Evolutionary conservation across 2,888 invertebrate species (phyloP), one percentile per base, ranked within the genome.

Genomic region (Petrophora chlorosata): DNA sequence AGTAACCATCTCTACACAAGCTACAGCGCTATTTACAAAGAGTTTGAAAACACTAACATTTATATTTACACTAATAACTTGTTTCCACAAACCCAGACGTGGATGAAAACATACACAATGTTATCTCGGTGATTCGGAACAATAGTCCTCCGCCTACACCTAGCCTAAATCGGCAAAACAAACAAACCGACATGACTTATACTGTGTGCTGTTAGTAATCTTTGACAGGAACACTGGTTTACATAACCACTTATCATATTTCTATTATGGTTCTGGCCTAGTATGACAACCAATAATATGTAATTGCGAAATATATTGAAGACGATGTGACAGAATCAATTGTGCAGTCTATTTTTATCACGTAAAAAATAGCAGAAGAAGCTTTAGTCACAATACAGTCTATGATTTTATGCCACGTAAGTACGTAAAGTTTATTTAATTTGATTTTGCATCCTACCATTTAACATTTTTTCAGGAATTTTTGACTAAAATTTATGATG

Each of bases 181-280:
- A 70, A 69, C 65, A 63, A 62, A 61, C 59, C 59, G 59, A 59
- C 58, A 51, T 66, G 62, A 73, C 68, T 64, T 63, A 65, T 64
- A 50, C 50, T 50, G 45, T 38, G 32, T 54, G 44, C 35, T 59
- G 49, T 49, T 44, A 51, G 40, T 55, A 48, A 52, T 56, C 52
- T 52, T 61, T 52, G 52, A 53, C 53, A 47, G 30, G 38, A 42
- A 44, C 51, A 52, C 50, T 47, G 53, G 53, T 59, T 56, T 56
- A 59, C 51, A 58, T 30, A 43, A 49, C 40, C 44, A 54, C 47
- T 57, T 51, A 53, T 45, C 46, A 39, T 46, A 35, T 41, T 35
- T 38, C 42, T n/a, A 52, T 44, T 58, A 46, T 48, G 42, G 43
- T 28, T 19, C 35, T 35, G 50, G 16, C 26, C 19, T 25, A 35